phyloP scores from a whole-genome alignment of 2,797 vertebrate species.

The Propithecus perrieri region DNA sequence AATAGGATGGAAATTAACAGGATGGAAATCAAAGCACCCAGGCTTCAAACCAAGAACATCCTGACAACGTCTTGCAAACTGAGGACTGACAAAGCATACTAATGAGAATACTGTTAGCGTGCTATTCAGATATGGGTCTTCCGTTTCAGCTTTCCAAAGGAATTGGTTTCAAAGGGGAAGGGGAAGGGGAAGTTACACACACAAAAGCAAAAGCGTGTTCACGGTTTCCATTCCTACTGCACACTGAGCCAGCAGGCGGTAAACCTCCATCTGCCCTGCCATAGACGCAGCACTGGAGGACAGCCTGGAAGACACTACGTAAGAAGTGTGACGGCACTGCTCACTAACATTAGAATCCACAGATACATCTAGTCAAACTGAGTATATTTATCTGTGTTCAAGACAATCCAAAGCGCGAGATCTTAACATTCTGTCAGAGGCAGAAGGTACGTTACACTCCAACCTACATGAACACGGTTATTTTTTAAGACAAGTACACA shows the following conservation, averaged over 20 bases:
- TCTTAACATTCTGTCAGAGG: not conserved
- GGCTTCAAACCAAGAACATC: constrained; percentile 46
- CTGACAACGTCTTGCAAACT: not conserved
- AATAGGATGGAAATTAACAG: constrained; percentile 3
- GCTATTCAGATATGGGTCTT: not conserved
- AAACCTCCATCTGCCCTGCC: not conserved
- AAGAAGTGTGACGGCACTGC: not conserved
- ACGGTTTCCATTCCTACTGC: not conserved
- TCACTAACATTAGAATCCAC: not conserved
- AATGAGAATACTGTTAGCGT: constrained; percentile 30
- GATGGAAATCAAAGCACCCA: not conserved
- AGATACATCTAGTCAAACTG: not conserved
- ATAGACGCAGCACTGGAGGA: not conserved
- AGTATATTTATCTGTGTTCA: not conserved
- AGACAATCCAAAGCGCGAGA: not conserved
- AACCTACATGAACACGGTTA: not conserved
- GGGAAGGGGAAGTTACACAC: not conserved
- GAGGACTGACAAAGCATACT: constrained; percentile 7
- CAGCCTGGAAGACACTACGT: not conserved
- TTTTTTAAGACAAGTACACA: not conserved
- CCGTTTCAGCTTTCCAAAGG: not conserved
- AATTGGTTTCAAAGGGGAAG: not conserved
- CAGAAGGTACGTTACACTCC: not conserved
- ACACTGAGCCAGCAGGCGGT: not conserved
- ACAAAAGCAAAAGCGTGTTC: not conserved